Conservation (phyloP, 2,113 vertebrate species). For the Leucopsar rothschildi region DNA sequence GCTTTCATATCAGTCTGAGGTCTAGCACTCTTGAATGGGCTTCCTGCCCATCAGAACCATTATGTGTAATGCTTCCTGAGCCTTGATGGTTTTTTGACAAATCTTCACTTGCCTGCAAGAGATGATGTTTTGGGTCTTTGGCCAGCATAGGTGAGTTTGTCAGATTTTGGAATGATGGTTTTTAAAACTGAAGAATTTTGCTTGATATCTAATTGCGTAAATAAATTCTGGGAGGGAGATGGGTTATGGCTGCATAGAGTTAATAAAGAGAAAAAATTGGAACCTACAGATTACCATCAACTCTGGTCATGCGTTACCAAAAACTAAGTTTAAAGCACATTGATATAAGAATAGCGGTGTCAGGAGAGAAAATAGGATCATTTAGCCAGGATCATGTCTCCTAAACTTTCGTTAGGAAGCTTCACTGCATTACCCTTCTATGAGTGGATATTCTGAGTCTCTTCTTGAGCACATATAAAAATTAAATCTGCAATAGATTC, state of each 20-base stretch:
- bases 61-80: not conserved
- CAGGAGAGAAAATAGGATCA: not conserved
- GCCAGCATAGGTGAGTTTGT: not conserved
- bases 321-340: not conserved
- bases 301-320: fast-evolving
- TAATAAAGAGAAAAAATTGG: not conserved
- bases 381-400: not conserved
- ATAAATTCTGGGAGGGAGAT: not conserved
- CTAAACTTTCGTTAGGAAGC: not conserved
- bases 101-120: not conserved
- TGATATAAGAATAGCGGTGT: not conserved
- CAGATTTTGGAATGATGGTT: not conserved
- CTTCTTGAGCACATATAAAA: not conserved
- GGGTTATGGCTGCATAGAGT: fast-evolving
- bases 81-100: not conserved
- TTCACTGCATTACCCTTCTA: not conserved
- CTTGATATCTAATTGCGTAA: not conserved
- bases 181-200: not conserved
- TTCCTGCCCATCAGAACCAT: not conserved
- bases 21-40: not conserved
- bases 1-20: not conserved
- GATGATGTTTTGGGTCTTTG: not conserved
- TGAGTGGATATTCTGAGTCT: not conserved
- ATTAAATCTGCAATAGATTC: not conserved
- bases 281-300: not conserved